Evolutionary conservation across 2,797 vertebrate species (phyloP).

Genomic region (Tapirus indicus): DNA sequence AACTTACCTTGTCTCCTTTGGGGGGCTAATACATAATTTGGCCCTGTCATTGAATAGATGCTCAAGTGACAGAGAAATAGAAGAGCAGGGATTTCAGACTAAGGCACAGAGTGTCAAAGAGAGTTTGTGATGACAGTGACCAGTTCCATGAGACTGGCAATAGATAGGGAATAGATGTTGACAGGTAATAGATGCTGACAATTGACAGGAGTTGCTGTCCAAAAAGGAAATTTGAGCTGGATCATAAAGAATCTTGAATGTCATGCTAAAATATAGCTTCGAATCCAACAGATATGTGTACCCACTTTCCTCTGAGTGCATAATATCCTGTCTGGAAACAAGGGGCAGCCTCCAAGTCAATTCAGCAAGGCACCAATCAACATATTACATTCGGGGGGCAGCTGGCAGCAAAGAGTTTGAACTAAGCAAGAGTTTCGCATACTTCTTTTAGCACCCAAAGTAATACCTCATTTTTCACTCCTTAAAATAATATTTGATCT

Average conservation of each 20-base stretch:
- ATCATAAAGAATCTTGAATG: not conserved
- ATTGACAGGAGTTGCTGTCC: too few species aligned
- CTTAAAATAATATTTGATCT: not conserved
- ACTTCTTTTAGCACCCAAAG: not conserved
- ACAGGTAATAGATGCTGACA: not conserved
- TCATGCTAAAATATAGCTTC: not conserved
- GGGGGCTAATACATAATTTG: rapidly evolving
- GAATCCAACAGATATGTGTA: too few species aligned
- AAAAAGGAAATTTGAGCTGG: not conserved
- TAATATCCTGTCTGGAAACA: not conserved
- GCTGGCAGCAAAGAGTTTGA: not conserved
- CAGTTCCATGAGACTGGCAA: rapidly evolving
- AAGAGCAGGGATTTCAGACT: not conserved
- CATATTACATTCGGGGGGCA: rapidly evolving
- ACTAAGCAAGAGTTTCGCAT: not conserved
- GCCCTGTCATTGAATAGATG: not conserved
- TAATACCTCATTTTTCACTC: not conserved
- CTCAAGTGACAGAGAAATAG: not conserved
- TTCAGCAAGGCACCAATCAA: rapidly evolving
- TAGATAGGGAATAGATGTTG: not conserved
- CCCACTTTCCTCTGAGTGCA: not conserved
- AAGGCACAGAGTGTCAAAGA: too few species aligned
- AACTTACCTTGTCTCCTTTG: not conserved
- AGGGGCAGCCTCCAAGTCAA: too few species aligned
- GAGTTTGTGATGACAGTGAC: not conserved